Percentiles rank a stretch among this genome's conserved stretches.
Evolutionary conservation across 2,113 vertebrate species (phyloP).

Genomic region (Myiagra hebetior): DNA sequence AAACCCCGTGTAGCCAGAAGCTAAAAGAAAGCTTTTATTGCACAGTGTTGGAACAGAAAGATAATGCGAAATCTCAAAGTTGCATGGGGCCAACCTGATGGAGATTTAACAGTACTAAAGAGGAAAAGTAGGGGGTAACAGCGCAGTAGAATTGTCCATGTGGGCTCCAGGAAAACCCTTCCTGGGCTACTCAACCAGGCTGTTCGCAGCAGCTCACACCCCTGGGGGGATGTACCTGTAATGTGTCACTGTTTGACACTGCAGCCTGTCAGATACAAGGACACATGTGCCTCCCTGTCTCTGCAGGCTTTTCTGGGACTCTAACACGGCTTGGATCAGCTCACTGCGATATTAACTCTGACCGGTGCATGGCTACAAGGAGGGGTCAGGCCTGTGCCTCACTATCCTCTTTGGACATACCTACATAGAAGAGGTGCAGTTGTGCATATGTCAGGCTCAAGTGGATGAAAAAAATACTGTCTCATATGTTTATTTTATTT

Average conservation of each 20-base stretch:
- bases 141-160: not conserved
- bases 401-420: fast-evolving
- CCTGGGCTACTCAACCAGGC: not conserved
- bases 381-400: not conserved
- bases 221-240: not conserved
- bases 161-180: not conserved
- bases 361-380: not conserved
- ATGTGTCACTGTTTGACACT: not conserved
- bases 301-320: not conserved
- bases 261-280: not conserved
- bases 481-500: not conserved
- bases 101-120: not conserved
- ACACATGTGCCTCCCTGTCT: not conserved
- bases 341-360: not conserved
- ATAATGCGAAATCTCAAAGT: not conserved
- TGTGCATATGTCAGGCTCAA: not conserved
- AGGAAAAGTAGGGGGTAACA: not conserved
- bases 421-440: not conserved
- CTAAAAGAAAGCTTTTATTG: not conserved
- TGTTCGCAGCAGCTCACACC: not conserved
- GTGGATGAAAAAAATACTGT: not conserved
- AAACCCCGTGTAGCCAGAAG: not conserved
- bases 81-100: fast-evolving
- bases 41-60: not conserved
- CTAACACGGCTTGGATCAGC: not conserved